Percentiles rank a stretch among this genome's conserved stretches.
Evolutionary conservation across 2,888 invertebrate species (phyloP).

Genomic region (Nezara viridula): DNA sequence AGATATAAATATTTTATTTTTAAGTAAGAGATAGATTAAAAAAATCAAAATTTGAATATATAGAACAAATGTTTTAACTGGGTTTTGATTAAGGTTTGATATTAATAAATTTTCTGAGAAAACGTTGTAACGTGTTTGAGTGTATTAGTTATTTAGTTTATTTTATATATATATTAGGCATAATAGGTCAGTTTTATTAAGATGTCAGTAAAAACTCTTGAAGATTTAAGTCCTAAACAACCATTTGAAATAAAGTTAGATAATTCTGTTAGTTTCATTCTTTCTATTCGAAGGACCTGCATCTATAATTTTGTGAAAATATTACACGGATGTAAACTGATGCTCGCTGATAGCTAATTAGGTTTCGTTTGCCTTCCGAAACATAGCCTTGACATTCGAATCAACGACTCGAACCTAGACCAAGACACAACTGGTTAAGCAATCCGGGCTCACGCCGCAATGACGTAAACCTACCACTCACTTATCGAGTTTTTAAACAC

Average conservation of each 20-base stretch:
- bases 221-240: not conserved
- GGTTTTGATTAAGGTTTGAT: too few relatives aligned
- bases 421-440: not conserved
- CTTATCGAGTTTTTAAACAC: constrained; percentile 48
- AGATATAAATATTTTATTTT: too few relatives aligned
- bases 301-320: not conserved
- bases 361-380: not conserved
- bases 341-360: not conserved
- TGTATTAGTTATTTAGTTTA: too few relatives aligned
- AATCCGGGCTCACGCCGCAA: constrained; percentile 20
- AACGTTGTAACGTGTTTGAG: too few relatives aligned
- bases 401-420: not conserved
- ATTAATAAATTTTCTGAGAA: too few relatives aligned
- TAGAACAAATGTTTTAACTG: too few relatives aligned
- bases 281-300: not conserved
- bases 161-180: too few relatives aligned
- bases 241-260: not conserved
- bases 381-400: constrained; percentile 12
- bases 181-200: too few relatives aligned
- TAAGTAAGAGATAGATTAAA: too few relatives aligned
- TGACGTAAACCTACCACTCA: not conserved
- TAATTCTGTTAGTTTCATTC: not conserved
- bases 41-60: too few relatives aligned
- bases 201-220: too few relatives aligned
- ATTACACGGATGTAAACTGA: not conserved